These are phyloP conservation scores for Oryzias sinensis DNA, from an alignment of 2,797 vertebrate genomes.

Conservation along the genomic window DNA sequence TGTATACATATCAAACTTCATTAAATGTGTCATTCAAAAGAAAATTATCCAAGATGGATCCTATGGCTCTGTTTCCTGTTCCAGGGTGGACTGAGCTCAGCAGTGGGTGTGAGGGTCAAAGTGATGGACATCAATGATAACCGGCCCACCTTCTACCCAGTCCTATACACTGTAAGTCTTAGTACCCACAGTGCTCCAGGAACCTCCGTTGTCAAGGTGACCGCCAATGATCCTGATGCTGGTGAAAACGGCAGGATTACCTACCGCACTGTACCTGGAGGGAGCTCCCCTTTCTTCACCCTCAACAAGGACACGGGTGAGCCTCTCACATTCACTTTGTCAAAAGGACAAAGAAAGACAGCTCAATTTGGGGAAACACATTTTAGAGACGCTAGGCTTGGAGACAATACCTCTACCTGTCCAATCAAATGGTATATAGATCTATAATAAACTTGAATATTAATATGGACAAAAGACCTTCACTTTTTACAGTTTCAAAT, in stretches of 20 bases:
- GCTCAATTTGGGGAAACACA: too few species aligned
- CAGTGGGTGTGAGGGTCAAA: conserved; percentile 85
- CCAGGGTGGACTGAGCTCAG: conserved; percentile 90
- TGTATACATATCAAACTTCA: too few species aligned
- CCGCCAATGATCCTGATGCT: conserved; percentile 91
- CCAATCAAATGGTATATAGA: too few species aligned
- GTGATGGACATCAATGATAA: conserved; percentile 94
- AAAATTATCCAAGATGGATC: too few species aligned
- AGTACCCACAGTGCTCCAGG: conserved; percentile 91
- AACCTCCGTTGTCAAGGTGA: conserved; percentile 88
- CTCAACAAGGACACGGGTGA: conserved; percentile 91
- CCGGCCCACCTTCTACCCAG: conserved; percentile 88
- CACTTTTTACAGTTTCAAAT: too few species aligned
- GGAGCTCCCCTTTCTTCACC: conserved; percentile 86
- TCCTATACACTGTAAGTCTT: conserved; percentile 90
- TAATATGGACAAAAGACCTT: too few species aligned
- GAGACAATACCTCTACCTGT: too few species aligned
- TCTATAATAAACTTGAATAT: too few species aligned
- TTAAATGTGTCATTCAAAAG: too few species aligned
- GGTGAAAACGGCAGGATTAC: conserved; percentile 87
- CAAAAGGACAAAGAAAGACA: neutral
- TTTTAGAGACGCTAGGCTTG: too few species aligned
- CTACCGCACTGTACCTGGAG: conserved; percentile 84
- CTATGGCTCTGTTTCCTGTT: neutral
- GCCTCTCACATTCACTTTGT: neutral